Evolutionary conservation across 2,113 vertebrate genomes (phyloP).

Genomic region (Crotophaga sulcirostris): DNA sequence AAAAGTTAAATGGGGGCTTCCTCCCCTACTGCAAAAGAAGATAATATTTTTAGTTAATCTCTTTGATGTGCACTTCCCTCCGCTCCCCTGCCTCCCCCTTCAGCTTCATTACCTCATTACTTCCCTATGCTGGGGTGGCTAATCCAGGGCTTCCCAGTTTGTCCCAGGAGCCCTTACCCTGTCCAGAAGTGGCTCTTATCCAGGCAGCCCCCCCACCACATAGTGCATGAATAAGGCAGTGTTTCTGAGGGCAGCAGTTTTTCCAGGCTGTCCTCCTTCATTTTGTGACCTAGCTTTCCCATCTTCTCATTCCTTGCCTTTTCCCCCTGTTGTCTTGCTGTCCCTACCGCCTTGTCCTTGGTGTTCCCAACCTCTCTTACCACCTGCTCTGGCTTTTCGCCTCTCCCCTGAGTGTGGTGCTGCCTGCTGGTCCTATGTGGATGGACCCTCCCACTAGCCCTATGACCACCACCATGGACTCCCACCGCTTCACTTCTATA

Average conservation of each 20-base stretch:
- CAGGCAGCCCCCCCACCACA: background rate
- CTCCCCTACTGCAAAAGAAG: background rate
- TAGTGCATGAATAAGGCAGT: background rate
- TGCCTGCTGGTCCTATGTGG: background rate
- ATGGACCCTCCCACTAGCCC: background rate
- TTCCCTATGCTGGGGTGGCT: background rate
- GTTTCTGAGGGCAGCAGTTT: background rate
- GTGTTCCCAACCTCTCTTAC: background rate
- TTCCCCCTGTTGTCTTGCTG: background rate
- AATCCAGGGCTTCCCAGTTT: background rate
- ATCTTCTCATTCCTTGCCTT: background rate
- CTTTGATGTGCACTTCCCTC: background rate
- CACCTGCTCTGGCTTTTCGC: background rate
- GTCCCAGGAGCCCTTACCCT: background rate
- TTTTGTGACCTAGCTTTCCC: background rate
- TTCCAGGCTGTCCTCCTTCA: background rate
- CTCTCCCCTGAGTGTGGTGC: background rate
- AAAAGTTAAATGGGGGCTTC: background rate
- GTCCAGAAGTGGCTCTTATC: background rate
- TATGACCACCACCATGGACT: background rate
- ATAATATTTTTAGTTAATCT: background rate
- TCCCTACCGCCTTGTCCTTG: background rate
- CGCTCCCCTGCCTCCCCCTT: background rate
- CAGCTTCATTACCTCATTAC: background rate
- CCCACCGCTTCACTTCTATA: background rate